Evolutionary conservation across 2,113 vertebrate species (phyloP), one percentile per base, ranked within the genome.

Genomic region (Egretta garzetta): DNA sequence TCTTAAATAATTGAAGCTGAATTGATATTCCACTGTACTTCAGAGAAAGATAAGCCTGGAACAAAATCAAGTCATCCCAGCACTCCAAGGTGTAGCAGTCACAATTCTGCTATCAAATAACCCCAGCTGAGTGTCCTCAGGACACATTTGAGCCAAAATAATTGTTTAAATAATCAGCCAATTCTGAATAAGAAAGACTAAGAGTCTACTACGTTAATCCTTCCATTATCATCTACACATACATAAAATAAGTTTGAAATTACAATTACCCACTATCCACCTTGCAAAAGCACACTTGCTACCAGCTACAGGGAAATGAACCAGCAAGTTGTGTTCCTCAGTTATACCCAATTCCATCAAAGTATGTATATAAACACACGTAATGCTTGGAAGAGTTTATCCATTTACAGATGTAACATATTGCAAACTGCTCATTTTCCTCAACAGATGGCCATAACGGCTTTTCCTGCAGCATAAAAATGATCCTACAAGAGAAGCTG

Each of bases 341-440:
- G 93, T 68, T 90, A 60, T 1, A 77, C 55, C 49, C 90, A 86
- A 71, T 94, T 95, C 93, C 68, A 55, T 35, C n/a, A 4, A 73
- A 94, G 37, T 80, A 88, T 80, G 87, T 66, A 35, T 56, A 91
- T n/a, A 96, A 95, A 96, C 84, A 91, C 81, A 81, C 1, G 12
- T 27, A 93, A 73, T n/a, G 72, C 59, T 68, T 96, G 90, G 72
- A 92, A 94, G 85, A 75, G 45, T 94, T 95, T 77, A 90, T 64
- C 80, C 93, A 67, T 84, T 93, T 97, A 97, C 94, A 95, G 95
- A 92, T 92, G 90, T 84, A 97, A 88, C 95, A 97, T 95, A 97
- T 93, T 95, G 95, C 96, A 94, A 93, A 96, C 92, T 95, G 95
- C 92, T 96, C 88, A 71, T 94, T 97, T 95, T 63, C 93, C 62